Conservation (phyloP, 2,113 vertebrate genomes). For the Murina feae region DNA sequence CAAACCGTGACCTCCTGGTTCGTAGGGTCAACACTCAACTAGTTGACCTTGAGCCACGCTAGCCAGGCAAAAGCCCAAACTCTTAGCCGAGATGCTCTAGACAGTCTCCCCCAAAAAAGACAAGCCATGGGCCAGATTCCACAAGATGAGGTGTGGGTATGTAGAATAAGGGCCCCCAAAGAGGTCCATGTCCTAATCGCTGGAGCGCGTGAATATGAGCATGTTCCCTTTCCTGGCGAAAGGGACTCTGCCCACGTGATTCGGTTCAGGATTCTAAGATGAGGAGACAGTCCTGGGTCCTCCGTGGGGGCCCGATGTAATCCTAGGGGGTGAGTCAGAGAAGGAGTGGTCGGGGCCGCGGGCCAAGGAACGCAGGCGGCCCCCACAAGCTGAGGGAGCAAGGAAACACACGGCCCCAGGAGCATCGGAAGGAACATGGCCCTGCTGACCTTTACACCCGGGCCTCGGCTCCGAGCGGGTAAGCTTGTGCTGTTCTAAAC, state of each 20-base stretch:
- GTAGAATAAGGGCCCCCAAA: background rate
- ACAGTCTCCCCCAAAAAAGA: background rate
- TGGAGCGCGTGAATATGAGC: background rate
- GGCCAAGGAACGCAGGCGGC: background rate
- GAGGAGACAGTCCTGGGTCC: background rate
- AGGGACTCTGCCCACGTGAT: too few species aligned
- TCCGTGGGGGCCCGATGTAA: fast-evolving
- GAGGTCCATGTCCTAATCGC: background rate
- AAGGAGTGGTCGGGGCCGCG: fast-evolving
- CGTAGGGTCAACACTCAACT: background rate
- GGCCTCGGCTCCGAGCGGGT: background rate
- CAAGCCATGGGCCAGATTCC: background rate
- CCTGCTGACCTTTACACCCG: background rate
- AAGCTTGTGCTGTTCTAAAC: background rate
- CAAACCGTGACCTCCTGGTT: background rate
- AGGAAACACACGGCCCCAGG: background rate
- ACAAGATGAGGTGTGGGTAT: fast-evolving
- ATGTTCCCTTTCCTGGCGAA: background rate
- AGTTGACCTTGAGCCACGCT: background rate
- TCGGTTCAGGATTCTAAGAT: background rate
- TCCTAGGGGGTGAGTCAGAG: background rate
- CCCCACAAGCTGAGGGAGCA: background rate
- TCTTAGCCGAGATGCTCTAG: background rate
- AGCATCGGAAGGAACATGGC: background rate
- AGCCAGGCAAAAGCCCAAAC: too few species aligned